Evolutionary conservation across 2,797 vertebrate genomes (phyloP).

Genomic region (Ctenochaetus hawaiiensis): DNA sequence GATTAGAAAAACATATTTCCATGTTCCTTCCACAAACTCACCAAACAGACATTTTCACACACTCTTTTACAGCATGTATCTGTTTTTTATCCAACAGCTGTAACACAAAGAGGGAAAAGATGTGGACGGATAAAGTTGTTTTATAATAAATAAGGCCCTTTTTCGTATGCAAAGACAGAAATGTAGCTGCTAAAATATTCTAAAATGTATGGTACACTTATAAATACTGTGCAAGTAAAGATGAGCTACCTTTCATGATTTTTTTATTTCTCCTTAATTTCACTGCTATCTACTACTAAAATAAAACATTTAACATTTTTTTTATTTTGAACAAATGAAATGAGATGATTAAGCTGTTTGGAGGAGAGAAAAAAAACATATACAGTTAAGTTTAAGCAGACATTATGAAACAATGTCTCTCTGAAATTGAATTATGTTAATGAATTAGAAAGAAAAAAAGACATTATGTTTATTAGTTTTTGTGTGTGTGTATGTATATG

Average conservation of each 20-base stretch:
- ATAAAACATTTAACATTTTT: too few relatives aligned
- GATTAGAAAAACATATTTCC: not conserved
- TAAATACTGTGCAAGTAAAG: not conserved
- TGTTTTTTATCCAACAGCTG: constrained; percentile 2
- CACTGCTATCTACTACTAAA: too few relatives aligned
- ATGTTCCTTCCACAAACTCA: not conserved
- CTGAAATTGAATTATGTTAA: not conserved
- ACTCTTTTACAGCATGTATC: not conserved
- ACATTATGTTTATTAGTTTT: constrained; percentile 8
- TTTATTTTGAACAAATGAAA: not conserved
- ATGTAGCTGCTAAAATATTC: not conserved
- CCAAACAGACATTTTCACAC: not conserved
- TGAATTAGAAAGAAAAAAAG: constrained; percentile 11
- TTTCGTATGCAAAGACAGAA: not conserved
- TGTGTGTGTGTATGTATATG: not conserved
- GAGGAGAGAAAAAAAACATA: not conserved
- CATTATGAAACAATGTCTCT: not conserved
- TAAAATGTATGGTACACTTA: not conserved
- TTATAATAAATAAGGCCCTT: not conserved
- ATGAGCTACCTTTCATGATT: not conserved
- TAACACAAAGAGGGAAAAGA: not conserved
- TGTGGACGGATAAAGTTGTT: not conserved
- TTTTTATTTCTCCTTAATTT: too few relatives aligned
- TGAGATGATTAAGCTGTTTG: not conserved
- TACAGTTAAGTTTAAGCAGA: not conserved